Evolutionary conservation across 2,113 vertebrate species (phyloP), one percentile per base, ranked within the genome.

Genomic region (Erythrocercus mccallii): DNA sequence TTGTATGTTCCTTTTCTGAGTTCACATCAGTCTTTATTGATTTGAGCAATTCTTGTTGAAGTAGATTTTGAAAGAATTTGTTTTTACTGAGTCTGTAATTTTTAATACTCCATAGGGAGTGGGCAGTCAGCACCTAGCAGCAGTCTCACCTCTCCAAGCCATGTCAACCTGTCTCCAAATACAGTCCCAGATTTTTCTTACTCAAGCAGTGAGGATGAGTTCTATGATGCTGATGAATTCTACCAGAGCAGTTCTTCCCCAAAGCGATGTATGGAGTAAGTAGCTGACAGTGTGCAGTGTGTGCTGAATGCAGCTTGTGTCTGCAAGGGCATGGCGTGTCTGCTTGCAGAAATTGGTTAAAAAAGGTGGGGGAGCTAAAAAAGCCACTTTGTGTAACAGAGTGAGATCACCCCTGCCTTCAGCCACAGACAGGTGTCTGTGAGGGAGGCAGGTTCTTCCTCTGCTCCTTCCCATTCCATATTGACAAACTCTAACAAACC

Each of bases 191-290:
- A 99, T 92, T 99, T 99, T 97, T 99, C 99, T 65, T 99, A 99
- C 86, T 99, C 99, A 13, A 99, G 99, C 98, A 99, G 99, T 66
- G 99, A 99, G 97, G 99, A 99, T 85, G 99, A 99, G 94, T 99
- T 99, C 98, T 99, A 99, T 45, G 99, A 99, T 48, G 99, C 99
- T 21, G 99, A 99, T 81, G 99, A 99, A 93, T 99, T 99, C 97
- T 99, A 99, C 97, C 99, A 99, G 97, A 99, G 97, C 97, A 98
- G 97, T 93, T 98, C 99, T 71, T 99, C 99, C 77, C 99, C 99
- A 87, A 99, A 99, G 97, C 98, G 98, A 89, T 98, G 98, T 92
- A 97, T 98, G 96, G 99, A 99, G 99, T 99, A 98, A 98, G 99
- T 98, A 88, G 35, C 79, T 88, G 79, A 14, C 88, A 61, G 19